Base-by-base conservation (phyloP, 2,888 invertebrate species). In the Taenaris catops region DNA sequence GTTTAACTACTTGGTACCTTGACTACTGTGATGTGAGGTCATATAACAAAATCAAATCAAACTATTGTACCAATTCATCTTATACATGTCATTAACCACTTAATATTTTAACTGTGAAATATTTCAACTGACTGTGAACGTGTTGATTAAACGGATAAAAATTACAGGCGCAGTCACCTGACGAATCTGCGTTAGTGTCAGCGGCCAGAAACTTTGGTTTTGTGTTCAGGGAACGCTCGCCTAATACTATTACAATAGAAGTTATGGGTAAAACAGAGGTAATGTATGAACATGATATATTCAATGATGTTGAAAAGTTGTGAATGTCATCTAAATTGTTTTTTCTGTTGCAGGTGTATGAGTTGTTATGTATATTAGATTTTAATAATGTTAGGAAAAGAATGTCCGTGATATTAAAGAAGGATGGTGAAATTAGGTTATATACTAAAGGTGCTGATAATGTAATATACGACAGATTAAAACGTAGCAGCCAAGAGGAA, bases 401-500 rank as follows among this genome's bases (percentile, higher is more conserved):
- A 72, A 99, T 99, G 99, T 99, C 99, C 51, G 99, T 99, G 62
- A 95, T 96, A 69, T 87, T 96, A 61, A 89, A 94, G 63, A 92
- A 91, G 71, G 93, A 94, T 72, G 93, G 94, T 51, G 91, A 92
- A 69, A 90, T 96, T 62, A 91, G 93, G 69, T 90, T 99, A 63
- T 97, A 95, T 79, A 98, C 98, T 79, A 99, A 99, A 89, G 98
- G 98, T 52, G 99, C 99, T 45, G 99, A 99, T 88, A 97, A 96
- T 84, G 96, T 98, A 58, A 96, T 99, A 66, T 97, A 97, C 80
- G 97, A 98, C 81, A 91, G 98, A 69, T 89, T 98, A 68, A 93
- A 92, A 80, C 76, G 87, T 48, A 65, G 58, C 49, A 92, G 91
- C 52, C 94, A 92, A 80, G 89, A 91, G 33, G 93, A 94, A 42